These are phyloP conservation scores for Siderastrea radians DNA, from an alignment of 92 coral and sea anemone genomes.

Conservation along the genomic window DNA sequence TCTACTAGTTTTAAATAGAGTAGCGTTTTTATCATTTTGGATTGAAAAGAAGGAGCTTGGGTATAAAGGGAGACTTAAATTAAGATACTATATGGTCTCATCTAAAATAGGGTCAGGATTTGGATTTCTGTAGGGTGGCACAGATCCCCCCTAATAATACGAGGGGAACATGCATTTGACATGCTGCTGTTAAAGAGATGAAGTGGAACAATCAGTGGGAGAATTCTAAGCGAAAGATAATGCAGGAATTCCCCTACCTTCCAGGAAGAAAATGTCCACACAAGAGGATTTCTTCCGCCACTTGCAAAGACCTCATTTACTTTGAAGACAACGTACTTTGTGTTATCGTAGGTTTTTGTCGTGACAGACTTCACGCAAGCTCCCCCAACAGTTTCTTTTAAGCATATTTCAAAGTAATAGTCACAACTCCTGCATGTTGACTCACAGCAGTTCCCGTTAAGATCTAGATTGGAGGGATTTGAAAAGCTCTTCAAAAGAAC, in stretches of 20 bases:
- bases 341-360: constrained; percentile 65
- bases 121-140: too few species aligned
- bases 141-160: background rate
- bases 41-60: too few species aligned
- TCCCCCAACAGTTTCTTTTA: constrained; percentile 54
- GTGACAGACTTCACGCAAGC: constrained; percentile 50
- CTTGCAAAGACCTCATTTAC: constrained; percentile 56
- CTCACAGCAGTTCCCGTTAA: constrained; percentile 82
- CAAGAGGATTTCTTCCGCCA: constrained; percentile 65
- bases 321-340: constrained; percentile 72
- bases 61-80: too few species aligned
- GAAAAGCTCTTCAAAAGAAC: constrained; percentile 70
- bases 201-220: background rate
- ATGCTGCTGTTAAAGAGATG: background rate
- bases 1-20: too few species aligned
- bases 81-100: too few species aligned
- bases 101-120: too few species aligned
- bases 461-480: constrained; percentile 70
- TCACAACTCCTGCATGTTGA: constrained; percentile 68
- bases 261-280: constrained; percentile 71
- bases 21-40: too few species aligned
- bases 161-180: background rate
- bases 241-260: constrained; percentile 48
- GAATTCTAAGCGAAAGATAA: background rate
- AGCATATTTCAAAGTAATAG: constrained; percentile 72